A percentile compares a stretch with the other conserved stretches of the same genome.
Conservation (phyloP, 1,140 invertebrate species). For the Brachionus sp. region DNA sequence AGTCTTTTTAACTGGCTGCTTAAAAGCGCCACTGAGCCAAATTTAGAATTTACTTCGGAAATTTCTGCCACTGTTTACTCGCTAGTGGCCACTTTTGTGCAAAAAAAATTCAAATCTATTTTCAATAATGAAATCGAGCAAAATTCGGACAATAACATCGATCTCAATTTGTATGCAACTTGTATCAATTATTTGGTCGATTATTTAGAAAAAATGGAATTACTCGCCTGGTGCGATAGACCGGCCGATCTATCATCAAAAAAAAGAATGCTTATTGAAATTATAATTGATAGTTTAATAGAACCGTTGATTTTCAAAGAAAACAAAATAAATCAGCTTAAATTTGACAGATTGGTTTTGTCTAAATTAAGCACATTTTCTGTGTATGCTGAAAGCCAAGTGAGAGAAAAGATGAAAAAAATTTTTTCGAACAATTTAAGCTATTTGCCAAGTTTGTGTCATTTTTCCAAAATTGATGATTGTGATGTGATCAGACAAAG, state of each 20-base stretch:
- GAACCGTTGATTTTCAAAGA: background rate
- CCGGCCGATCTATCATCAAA: background rate
- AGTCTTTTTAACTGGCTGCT: background rate
- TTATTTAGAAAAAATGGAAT: conserved; percentile 25
- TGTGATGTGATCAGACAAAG: background rate
- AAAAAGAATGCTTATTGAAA: background rate
- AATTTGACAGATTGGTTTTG: background rate
- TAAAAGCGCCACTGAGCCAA: background rate
- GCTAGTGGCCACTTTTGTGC: background rate
- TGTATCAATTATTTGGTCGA: background rate
- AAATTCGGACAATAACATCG: background rate
- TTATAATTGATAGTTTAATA: background rate
- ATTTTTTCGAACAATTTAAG: conserved; percentile 20
- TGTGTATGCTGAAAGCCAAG: background rate
- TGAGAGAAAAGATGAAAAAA: background rate
- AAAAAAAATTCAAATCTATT: conserved; percentile 7
- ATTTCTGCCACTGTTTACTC: background rate
- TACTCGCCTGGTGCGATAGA: background rate
- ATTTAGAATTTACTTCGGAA: background rate
- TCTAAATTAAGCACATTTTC: background rate
- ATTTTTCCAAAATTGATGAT: background rate
- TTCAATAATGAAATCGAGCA: background rate
- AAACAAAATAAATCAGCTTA: background rate
- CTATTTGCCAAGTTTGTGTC: conserved; percentile 19
- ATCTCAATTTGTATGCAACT: background rate